Percentiles rank a stretch among this genome's conserved stretches.
phyloP scores from a whole-genome alignment of 2,113 vertebrate genomes.

The Setophaga kirtlandii region DNA sequence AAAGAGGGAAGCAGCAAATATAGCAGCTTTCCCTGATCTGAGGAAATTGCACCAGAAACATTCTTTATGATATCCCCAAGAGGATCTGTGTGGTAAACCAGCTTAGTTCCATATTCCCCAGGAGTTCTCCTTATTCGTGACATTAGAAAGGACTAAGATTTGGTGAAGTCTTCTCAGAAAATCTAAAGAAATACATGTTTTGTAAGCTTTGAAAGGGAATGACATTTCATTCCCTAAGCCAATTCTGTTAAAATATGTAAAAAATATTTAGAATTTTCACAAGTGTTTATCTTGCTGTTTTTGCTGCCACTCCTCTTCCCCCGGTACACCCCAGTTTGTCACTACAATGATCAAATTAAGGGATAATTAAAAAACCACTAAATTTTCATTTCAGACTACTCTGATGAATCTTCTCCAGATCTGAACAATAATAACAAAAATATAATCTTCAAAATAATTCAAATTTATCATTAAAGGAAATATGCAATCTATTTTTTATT shows the following conservation, averaged over 20 bases:
- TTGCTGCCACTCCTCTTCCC: neutral
- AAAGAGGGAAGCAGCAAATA: conserved; percentile 17
- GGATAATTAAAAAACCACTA: neutral
- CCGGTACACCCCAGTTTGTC: neutral
- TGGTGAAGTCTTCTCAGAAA: neutral
- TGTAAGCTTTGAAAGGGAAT: neutral
- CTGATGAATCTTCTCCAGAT: neutral
- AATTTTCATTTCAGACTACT: neutral
- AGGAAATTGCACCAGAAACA: neutral
- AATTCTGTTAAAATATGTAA: neutral
- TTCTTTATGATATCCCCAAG: neutral
- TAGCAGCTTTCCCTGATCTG: neutral
- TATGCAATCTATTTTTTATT: neutral
- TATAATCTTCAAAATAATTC: neutral
- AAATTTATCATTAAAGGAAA: neutral
- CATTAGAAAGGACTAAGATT: neutral
- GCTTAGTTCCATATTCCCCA: neutral
- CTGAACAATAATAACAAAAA: neutral
- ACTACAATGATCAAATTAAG: neutral
- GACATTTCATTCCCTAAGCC: neutral
- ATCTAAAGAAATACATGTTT: neutral
- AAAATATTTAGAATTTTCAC: neutral
- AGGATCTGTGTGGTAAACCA: neutral
- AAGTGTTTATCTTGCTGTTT: neutral
- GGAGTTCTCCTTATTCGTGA: neutral